Conservation (phyloP, 1,140 invertebrate genomes). For the Riptortus pedestris region DNA sequence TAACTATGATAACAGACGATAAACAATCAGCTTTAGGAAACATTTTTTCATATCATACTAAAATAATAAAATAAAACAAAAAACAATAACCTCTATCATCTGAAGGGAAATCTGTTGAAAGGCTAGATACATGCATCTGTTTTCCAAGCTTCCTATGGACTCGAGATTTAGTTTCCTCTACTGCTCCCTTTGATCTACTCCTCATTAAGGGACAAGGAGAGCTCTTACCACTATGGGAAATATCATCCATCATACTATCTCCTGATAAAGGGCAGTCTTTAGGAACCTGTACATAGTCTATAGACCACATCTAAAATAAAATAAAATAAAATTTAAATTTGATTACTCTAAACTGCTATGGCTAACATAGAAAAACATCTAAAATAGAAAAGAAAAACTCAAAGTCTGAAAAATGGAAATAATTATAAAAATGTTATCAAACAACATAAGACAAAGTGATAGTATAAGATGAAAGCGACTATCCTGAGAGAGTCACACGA, state of each 20-base stretch:
- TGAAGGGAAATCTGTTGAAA: slow-evolving; percentile 48
- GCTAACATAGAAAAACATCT: no score
- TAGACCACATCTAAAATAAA: slow-evolving; percentile 77
- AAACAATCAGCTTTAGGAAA: no score
- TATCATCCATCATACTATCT: slow-evolving; percentile 23
- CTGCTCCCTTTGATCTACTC: slow-evolving; percentile 45
- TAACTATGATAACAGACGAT: no score
- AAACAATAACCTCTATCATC: slow-evolving; percentile 10
- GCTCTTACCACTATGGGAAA: slow-evolving; percentile 5
- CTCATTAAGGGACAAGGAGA: slow-evolving; percentile 13
- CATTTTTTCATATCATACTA: no score
- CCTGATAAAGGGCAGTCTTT: slow-evolving; percentile 40
- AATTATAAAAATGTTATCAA: no score
- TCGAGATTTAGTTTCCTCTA: slow-evolving; percentile 31
- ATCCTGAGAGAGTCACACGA: no score
- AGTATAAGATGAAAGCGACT: no score
- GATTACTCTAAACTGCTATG: no score
- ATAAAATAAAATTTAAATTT: slow-evolving; percentile 11
- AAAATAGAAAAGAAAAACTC: no score
- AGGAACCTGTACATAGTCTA: slow-evolving; percentile 86
- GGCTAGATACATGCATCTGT: slow-evolving; percentile 51
- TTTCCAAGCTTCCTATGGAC: slow-evolving; percentile 52
- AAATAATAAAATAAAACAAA: not conserved
- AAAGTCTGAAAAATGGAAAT: no score
- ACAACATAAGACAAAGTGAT: no score